Conservation (phyloP, 2,888 invertebrate genomes). For the Colostygia pectinataria region DNA sequence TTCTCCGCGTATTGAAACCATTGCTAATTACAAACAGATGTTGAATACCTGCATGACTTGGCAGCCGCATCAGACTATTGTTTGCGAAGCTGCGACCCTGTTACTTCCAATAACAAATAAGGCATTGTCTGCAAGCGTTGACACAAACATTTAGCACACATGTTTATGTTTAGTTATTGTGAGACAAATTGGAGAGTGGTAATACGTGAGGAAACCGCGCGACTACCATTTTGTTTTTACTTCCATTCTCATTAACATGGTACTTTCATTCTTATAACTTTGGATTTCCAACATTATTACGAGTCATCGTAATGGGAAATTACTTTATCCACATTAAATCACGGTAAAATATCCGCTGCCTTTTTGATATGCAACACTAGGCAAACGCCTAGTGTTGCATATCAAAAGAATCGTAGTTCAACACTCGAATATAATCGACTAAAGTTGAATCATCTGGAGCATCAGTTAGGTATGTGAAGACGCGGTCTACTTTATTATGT, state of each 20-base stretch:
- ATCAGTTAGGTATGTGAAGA: no score
- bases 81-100: conserved; percentile 14
- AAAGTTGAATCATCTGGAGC: no score
- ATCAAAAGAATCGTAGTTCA: no score
- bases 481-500: no score
- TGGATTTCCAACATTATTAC: no score
- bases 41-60: background rate
- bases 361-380: no score
- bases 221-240: conserved; percentile 1
- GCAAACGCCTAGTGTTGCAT: no score
- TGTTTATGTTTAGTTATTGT: conserved; percentile 2
- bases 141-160: conserved; percentile 22
- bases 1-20: background rate
- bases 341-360: no score
- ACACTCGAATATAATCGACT: no score
- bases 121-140: conserved; percentile 29
- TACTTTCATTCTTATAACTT: no score
- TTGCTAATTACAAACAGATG: conserved; percentile 1
- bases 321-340: no score
- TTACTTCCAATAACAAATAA: conserved; percentile 27
- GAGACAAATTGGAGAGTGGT: conserved; percentile 21
- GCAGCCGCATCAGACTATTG: conserved; percentile 12
- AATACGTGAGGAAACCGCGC: conserved; percentile 11
- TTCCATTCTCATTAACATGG: conserved; percentile 9
- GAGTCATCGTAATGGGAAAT: no score